phyloP scores from a whole-genome alignment of 2,888 invertebrate species.

The Monopis laevigella region DNA sequence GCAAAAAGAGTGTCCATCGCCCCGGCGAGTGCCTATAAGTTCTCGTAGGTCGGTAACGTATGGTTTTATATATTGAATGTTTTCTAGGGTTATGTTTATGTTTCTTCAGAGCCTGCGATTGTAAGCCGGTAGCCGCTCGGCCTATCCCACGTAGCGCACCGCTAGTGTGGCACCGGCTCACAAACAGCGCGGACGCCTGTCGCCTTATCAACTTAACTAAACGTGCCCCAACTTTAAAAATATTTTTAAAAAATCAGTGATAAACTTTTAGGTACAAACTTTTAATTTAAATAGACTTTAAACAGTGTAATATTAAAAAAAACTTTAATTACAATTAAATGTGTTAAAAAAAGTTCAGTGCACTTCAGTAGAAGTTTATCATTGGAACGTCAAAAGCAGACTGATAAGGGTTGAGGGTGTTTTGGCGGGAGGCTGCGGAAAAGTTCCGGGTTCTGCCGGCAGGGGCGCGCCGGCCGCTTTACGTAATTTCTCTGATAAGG shows the following conservation, averaged over 20 bases:
- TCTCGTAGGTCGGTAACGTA: conserved; percentile 16
- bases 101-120: conserved; percentile 2
- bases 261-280: conserved; percentile 2
- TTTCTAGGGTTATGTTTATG: conserved; percentile 14
- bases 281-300: not conserved
- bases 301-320: not conserved
- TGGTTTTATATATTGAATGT: conserved; percentile 6
- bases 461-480: conserved; percentile 34
- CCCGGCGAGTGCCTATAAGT: conserved; percentile 21
- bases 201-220: conserved; percentile 20
- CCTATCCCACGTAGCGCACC: conserved; percentile 27
- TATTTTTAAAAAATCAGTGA: too few relatives aligned
- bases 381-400: not conserved
- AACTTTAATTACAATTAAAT: conserved; percentile 4
- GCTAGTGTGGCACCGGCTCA: conserved; percentile 54
- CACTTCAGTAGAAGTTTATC: not conserved
- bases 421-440: conserved; percentile 44
- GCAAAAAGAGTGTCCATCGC: conserved; percentile 32
- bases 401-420: conserved; percentile 17
- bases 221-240: conserved; percentile 35
- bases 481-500: conserved; percentile 44
- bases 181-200: conserved; percentile 47
- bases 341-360: conserved; percentile 5
- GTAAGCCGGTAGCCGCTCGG: conserved; percentile 33
- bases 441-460: conserved; percentile 32